A percentile compares a stretch with the other conserved stretches of the same genome.
phyloP scores from a whole-genome alignment of 2,797 vertebrate genomes.

The Rhabdomys pumilio region DNA sequence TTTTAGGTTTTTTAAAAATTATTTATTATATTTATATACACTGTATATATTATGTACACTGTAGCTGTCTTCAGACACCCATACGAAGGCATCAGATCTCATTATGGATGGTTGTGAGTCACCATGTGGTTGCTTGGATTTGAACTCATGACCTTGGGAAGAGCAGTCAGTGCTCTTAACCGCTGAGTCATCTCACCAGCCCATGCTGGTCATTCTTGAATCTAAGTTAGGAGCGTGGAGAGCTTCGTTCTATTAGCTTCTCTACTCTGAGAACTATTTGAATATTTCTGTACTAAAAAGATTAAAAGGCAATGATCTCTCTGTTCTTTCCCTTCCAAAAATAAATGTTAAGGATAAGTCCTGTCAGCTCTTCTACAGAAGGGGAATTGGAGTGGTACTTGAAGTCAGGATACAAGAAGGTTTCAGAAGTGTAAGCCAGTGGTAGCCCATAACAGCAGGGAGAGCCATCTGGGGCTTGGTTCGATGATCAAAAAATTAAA shows the following conservation, averaged over 20 bases:
- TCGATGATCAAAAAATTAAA: background rate
- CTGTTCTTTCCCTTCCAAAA: background rate
- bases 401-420: background rate
- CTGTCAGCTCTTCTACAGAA: background rate
- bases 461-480: background rate
- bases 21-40: no score
- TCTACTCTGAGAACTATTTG: background rate
- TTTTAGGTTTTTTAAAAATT: no score
- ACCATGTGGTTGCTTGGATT: no score
- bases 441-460: no score
- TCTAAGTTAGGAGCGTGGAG: background rate
- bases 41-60: no score
- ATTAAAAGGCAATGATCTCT: background rate
- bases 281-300: slow-evolving; percentile 14
- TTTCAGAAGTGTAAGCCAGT: background rate
- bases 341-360: background rate
- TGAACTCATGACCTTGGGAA: no score
- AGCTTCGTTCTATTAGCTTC: background rate
- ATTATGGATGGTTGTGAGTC: no score
- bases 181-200: no score
- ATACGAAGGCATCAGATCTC: no score
- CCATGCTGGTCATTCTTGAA: background rate
- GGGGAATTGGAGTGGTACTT: background rate
- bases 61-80: no score
- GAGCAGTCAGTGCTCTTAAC: no score